Evolutionary conservation across 2,888 invertebrate species (phyloP).

Genomic region (Zhengitettix transpicula): DNA sequence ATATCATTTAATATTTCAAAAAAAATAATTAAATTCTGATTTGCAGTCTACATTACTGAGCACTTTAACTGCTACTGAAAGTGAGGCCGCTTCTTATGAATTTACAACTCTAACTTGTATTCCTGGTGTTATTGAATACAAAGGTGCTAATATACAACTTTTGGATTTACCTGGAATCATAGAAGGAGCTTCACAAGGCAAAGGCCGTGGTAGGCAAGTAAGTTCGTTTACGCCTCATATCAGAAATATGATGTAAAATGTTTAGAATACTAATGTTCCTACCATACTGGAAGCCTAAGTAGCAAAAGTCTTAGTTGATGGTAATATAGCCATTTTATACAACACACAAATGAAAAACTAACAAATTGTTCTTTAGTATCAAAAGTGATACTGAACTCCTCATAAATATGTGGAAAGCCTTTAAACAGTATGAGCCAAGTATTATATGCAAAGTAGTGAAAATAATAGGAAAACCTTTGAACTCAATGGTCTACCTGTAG

Average conservation of each 20-base stretch:
- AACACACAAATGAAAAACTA: too few species aligned
- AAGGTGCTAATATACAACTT: slow-evolving; percentile 95
- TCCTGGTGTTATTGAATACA: slow-evolving; percentile 96
- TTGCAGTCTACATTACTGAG: slow-evolving; percentile 82
- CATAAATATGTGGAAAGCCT: too few species aligned
- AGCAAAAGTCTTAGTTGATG: too few species aligned
- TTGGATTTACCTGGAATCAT: slow-evolving; percentile 98
- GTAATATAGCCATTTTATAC: too few species aligned
- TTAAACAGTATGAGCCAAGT: too few species aligned
- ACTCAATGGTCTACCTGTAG: too few species aligned
- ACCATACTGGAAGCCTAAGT: too few species aligned
- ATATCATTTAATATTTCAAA: background rate
- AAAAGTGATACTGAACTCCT: too few species aligned
- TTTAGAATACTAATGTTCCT: too few species aligned
- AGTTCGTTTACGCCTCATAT: background rate
- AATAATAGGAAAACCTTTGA: too few species aligned
- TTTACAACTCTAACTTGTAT: slow-evolving; percentile 98
- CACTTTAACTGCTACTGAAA: slow-evolving; percentile 88
- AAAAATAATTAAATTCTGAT: slow-evolving; percentile 6
- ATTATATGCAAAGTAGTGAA: too few species aligned
- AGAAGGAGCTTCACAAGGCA: slow-evolving; percentile 94
- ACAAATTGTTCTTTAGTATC: too few species aligned
- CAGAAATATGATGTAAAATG: background rate
- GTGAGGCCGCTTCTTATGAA: slow-evolving; percentile 94
- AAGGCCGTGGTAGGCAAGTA: slow-evolving; percentile 75